Conservation (phyloP, 2,888 invertebrate genomes). For the Aethes cnicana region DNA sequence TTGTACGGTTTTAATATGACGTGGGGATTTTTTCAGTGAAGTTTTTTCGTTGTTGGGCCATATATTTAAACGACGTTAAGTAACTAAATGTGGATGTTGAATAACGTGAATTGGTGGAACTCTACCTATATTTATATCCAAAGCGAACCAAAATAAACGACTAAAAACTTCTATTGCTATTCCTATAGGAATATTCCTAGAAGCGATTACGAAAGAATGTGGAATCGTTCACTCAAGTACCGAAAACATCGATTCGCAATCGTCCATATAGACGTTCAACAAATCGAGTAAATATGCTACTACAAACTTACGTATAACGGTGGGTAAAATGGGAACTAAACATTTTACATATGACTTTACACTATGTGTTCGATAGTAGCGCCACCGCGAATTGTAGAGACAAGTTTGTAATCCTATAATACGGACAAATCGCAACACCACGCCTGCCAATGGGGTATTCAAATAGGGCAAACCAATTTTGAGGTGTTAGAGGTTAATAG, state of each 20-base stretch:
- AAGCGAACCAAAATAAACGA: too few relatives aligned
- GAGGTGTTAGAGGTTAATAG: neutral
- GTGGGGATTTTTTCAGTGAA: too few relatives aligned
- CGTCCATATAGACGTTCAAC: conserved; percentile 21
- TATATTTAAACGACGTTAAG: too few relatives aligned
- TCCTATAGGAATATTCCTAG: neutral
- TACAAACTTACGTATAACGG: neutral
- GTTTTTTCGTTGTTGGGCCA: too few relatives aligned
- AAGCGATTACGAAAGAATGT: neutral
- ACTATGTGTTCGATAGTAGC: neutral
- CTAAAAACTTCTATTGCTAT: too few relatives aligned
- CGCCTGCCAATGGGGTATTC: conserved; percentile 22
- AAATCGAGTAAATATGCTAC: conserved; percentile 20
- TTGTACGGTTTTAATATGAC: neutral
- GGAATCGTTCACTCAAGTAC: conserved; percentile 9
- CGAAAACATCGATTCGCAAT: conserved; percentile 14
- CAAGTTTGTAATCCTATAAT: conserved; percentile 8
- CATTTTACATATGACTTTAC: neutral
- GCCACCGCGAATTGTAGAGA: neutral
- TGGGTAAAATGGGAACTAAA: conserved; percentile 1
- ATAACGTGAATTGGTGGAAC: too few relatives aligned
- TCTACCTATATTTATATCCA: too few relatives aligned
- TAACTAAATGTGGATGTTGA: too few relatives aligned
- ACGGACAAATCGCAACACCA: conserved; percentile 31
- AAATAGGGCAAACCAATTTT: conserved; percentile 13